Percentiles rank a stretch among this genome's conserved stretches.
Conservation (phyloP, 2,797 vertebrate genomes). For the Chaetophractus vellerosus region DNA sequence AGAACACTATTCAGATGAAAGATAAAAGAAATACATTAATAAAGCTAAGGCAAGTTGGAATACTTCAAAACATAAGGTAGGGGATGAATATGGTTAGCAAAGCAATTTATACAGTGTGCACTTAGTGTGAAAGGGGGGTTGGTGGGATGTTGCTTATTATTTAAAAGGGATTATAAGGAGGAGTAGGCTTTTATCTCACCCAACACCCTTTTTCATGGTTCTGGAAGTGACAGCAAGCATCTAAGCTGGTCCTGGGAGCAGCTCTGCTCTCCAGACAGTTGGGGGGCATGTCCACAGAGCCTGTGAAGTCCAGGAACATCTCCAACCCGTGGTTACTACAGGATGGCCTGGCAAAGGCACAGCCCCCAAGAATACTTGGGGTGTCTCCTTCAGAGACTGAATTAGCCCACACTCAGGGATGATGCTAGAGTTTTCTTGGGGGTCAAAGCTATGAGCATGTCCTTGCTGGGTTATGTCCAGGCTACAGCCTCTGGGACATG, state of each 20-base stretch:
- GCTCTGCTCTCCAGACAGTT: not conserved
- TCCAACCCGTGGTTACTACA: constrained; percentile 37
- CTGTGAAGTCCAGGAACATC: not conserved
- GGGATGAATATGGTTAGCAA: constrained; percentile 85
- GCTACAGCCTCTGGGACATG: fast-evolving
- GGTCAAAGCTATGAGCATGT: not conserved
- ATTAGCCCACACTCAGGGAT: constrained; percentile 56
- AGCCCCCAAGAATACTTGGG: not conserved
- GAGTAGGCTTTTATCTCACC: not conserved
- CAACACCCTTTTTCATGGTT: constrained; percentile 1
- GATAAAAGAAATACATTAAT: constrained; percentile 93
- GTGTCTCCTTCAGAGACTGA: constrained; percentile 33
- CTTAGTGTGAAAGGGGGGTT: constrained; percentile 79
- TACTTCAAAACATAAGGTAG: constrained; percentile 89
- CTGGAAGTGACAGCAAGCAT: not conserved
- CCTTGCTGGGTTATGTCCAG: fast-evolving
- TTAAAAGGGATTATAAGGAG: constrained; percentile 23
- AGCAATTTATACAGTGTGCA: constrained; percentile 81
- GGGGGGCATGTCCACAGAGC: constrained; percentile 19
- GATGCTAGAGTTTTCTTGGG: not conserved
- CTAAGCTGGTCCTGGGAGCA: not conserved
- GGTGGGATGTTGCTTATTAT: constrained; percentile 30
- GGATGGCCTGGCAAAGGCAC: constrained; percentile 47
- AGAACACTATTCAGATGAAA: constrained; percentile 91
- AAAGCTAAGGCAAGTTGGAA: constrained; percentile 89